These are phyloP conservation scores for Ancistrus triradiatus DNA, from an alignment of 2,113 vertebrate species.

Conservation along the genomic window DNA sequence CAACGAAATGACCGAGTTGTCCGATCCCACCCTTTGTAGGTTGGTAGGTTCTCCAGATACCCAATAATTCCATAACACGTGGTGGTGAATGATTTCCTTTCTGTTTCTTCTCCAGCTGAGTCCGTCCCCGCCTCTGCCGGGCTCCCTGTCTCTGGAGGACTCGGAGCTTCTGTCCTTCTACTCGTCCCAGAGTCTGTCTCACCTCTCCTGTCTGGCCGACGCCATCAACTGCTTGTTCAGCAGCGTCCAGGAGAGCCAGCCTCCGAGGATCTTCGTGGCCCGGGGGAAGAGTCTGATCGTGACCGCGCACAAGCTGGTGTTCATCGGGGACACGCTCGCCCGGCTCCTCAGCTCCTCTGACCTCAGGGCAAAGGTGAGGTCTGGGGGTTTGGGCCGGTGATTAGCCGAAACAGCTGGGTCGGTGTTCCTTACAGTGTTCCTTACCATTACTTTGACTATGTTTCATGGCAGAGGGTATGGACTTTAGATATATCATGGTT, in stretches of 20 bases:
- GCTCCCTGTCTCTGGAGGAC: constrained; percentile 74
- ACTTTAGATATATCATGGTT: too few species aligned
- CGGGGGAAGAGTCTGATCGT: constrained; percentile 82
- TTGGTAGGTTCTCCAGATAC: too few species aligned
- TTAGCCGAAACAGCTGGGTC: too few species aligned
- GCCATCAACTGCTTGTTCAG: constrained; percentile 78
- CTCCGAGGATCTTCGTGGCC: constrained; percentile 80
- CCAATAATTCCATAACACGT: too few species aligned
- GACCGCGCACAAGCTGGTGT: constrained; percentile 86
- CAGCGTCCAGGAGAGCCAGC: constrained; percentile 78
- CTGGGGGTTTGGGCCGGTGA: too few species aligned
- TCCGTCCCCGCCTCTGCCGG: constrained; percentile 59
- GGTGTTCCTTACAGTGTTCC: too few species aligned
- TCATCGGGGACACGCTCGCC: constrained; percentile 84
- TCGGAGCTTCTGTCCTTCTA: constrained; percentile 84
- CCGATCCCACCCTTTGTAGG: too few species aligned
- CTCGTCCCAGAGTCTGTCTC: constrained; percentile 79
- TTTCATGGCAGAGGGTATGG: too few species aligned
- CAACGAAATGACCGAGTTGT: too few species aligned
- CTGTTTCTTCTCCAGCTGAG: constrained; percentile 53
- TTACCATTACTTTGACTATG: too few species aligned
- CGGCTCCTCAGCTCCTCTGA: constrained; percentile 76
- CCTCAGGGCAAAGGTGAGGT: constrained; percentile 72
- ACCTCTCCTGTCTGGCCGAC: constrained; percentile 75
- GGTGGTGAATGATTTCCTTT: background rate